Conservation (phyloP, 2,113 vertebrate genomes). For the Sus scrofa region T2T-Sscrofa CM000813.6:280501-281000, state of each 20-base stretch:
- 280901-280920: background rate
- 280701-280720: background rate
- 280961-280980: rapidly evolving
- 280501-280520: background rate
- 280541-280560: background rate
- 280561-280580: background rate
- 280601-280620: background rate
- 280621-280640: background rate
- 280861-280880: background rate
- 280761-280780: background rate
- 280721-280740: rapidly evolving
- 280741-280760: background rate
- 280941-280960: rapidly evolving
- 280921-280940: background rate
- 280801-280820: too few relatives aligned
- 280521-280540: background rate
- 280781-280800: background rate
- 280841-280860: background rate
- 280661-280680: background rate
- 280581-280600: rapidly evolving
- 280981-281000: rapidly evolving
- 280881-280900: background rate
- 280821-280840: background rate
- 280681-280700: background rate
- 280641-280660: background rate